These are phyloP conservation scores for Fragum whitleyi DNA, from an alignment of 2,888 invertebrate species.

Conservation along the genomic window DNA sequence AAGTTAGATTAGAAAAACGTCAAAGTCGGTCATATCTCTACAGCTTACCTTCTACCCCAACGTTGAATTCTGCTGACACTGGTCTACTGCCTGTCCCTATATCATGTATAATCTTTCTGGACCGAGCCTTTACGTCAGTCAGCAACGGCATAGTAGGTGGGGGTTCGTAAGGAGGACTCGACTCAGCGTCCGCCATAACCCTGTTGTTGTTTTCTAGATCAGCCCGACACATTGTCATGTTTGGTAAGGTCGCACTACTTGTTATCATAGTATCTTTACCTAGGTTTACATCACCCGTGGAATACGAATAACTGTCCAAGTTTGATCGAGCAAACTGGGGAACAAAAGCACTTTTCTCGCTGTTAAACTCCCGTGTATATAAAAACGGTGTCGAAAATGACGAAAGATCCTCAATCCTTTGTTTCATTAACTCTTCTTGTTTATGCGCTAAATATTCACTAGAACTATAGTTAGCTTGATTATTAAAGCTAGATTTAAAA, in stretches of 20 bases:
- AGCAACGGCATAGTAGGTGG: constrained; percentile 88
- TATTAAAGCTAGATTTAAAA: constrained; percentile 61
- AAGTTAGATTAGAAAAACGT: too few relatives aligned
- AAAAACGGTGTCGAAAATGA: constrained; percentile 72
- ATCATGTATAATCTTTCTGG: constrained; percentile 85
- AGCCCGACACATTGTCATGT: constrained; percentile 74
- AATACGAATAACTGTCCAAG: constrained; percentile 65
- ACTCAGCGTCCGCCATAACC: constrained; percentile 84
- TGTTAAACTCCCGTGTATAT: constrained; percentile 60
- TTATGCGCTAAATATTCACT: constrained; percentile 84
- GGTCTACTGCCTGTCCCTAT: constrained; percentile 81
- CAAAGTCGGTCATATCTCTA: too few relatives aligned
- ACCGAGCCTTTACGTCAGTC: constrained; percentile 87
- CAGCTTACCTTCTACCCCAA: constrained; percentile 79
- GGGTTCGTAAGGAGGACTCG: constrained; percentile 79
- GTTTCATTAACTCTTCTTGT: constrained; percentile 75
- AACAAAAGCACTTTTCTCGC: constrained; percentile 67
- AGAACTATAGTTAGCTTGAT: constrained; percentile 78
- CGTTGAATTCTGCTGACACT: constrained; percentile 81
- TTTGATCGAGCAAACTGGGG: constrained; percentile 57
- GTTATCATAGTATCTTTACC: constrained; percentile 72
- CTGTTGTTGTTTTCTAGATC: constrained; percentile 83
- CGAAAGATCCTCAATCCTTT: constrained; percentile 72
- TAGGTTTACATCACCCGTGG: constrained; percentile 65
- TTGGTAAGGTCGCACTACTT: constrained; percentile 78